These are phyloP conservation scores for Antennarius maculatus DNA, from an alignment of 2,797 vertebrate species.

Conservation along the genomic window DNA sequence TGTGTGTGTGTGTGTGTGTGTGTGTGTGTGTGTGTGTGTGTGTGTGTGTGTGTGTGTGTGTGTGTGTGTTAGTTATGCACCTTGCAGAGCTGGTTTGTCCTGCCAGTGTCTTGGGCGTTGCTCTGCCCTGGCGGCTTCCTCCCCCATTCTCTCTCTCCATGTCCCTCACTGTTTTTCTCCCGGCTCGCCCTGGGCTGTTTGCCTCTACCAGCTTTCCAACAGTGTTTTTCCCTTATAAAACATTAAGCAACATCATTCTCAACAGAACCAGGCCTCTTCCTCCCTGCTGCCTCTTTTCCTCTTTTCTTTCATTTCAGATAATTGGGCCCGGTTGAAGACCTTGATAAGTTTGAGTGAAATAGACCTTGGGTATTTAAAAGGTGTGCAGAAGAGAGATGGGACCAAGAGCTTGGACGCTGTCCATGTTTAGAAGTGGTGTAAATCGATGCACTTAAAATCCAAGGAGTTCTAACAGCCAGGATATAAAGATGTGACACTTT, in stretches of 20 bases:
- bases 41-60: background rate
- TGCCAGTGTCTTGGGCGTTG: conserved; percentile 2
- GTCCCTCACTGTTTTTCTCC: background rate
- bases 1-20: conserved; percentile 9
- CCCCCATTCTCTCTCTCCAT: background rate
- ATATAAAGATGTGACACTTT: conserved; percentile 1
- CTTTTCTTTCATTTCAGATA: conserved; percentile 21
- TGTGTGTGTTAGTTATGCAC: background rate
- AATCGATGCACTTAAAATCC: conserved; percentile 18
- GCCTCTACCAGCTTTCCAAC: conserved; percentile 23
- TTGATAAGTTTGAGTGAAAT: conserved; percentile 29
- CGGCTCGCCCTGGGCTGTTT: conserved; percentile 29
- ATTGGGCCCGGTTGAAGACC: conserved; percentile 22
- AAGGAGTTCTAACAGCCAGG: conserved; percentile 7
- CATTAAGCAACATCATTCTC: conserved; percentile 18
- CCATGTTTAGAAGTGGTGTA: conserved; percentile 29
- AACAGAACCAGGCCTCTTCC: conserved; percentile 15
- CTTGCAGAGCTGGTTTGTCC: conserved; percentile 42
- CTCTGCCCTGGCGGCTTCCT: conserved; percentile 41
- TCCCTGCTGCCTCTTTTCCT: background rate
- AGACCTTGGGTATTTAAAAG: conserved; percentile 14
- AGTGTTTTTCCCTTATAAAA: conserved; percentile 32
- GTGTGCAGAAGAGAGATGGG: conserved; percentile 16
- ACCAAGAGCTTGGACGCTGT: conserved; percentile 32
- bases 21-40: conserved; percentile 10